Conservation (phyloP, 2,113 vertebrate species). For the Plectropomus leopardus region DNA sequence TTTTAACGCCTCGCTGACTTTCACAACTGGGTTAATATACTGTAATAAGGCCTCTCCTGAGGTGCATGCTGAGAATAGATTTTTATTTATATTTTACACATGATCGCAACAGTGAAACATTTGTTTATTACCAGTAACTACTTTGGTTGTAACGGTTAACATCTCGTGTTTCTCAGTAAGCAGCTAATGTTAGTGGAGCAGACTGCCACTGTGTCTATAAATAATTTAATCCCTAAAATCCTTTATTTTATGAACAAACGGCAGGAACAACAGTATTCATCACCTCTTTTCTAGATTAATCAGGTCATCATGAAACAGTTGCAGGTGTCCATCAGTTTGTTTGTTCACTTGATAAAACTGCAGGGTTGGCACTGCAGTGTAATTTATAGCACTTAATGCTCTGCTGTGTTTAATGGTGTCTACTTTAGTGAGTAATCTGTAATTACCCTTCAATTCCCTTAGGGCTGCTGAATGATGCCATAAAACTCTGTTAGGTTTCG, state of each 20-base stretch:
- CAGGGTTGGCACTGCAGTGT: not conserved
- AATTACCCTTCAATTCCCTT: slow-evolving; percentile 36
- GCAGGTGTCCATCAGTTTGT: not conserved
- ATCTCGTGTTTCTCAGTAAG: not conserved
- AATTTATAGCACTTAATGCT: slow-evolving; percentile 32
- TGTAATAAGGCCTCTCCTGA: not conserved
- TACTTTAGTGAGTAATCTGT: slow-evolving; percentile 45
- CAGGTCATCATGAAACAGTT: not conserved
- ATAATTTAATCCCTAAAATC: not conserved
- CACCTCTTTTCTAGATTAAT: not conserved
- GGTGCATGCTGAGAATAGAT: not conserved
- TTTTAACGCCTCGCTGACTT: slow-evolving; percentile 19
- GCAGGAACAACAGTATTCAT: not conserved
- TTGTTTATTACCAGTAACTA: slow-evolving; percentile 5
- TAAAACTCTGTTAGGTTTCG: slow-evolving; percentile 41
- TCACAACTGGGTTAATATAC: slow-evolving; percentile 15
- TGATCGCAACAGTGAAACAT: not conserved
- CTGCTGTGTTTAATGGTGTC: slow-evolving; percentile 25
- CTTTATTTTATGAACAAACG: slow-evolving; percentile 7
- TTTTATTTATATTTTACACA: not conserved
- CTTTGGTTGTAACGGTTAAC: not conserved
- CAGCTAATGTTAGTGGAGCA: not conserved
- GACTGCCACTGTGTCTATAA: not conserved
- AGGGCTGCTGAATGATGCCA: slow-evolving; percentile 24
- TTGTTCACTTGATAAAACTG: slow-evolving; percentile 19